Evolutionary conservation across 2,888 invertebrate species (phyloP), one percentile per base, ranked within the genome.

Genomic region (Fragum fragum): DNA sequence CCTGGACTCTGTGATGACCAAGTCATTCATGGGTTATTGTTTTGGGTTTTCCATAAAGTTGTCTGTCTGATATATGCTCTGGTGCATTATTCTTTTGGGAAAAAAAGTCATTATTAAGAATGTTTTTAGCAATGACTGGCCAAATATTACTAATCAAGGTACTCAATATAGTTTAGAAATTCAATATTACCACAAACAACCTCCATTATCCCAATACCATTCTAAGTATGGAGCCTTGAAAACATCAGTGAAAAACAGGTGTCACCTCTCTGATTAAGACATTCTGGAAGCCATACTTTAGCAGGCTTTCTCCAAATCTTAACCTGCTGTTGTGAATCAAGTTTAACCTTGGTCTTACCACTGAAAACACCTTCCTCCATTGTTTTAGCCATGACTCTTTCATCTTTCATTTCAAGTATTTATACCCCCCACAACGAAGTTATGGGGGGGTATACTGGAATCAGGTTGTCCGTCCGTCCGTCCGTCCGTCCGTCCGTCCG

Each of bases 21-120:
- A 28, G 23, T 75, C 53, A 75, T 66, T 11, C 26, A 66, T 75
- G 74, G 29, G 68, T 6, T 36, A 36, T 36, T 42, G 16, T 76
- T 76, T n/a, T 76, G 57, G n/a, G 69, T 76, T 69, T 57, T 26
- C 57, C 7, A 21, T 14, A 57, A 6, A 6, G n/a, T 26, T 21
- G 26, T 57, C 16, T 26, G 23, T 57, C 57, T 21, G 57, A 57
- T 2, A 23, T 57, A 26, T 26, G 57, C 23, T 21, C 57, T 21
- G 57, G 57, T 21, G 57, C 57, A 57, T 57, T 26, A 26, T 57
- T 23, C 3, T 57, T 23, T 57, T 57, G 57, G 26, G 23, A 57
- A 6, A 21, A 21, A 14, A 57, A 21, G 26, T 57, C 28, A 3
- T 23, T 23, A 6, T 21, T 26, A 6, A 23, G 57, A 57, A 57